These are phyloP conservation scores for Trissoscelio sp. DNA, from an alignment of 2,888 invertebrate species.

Conservation along the genomic window DNA sequence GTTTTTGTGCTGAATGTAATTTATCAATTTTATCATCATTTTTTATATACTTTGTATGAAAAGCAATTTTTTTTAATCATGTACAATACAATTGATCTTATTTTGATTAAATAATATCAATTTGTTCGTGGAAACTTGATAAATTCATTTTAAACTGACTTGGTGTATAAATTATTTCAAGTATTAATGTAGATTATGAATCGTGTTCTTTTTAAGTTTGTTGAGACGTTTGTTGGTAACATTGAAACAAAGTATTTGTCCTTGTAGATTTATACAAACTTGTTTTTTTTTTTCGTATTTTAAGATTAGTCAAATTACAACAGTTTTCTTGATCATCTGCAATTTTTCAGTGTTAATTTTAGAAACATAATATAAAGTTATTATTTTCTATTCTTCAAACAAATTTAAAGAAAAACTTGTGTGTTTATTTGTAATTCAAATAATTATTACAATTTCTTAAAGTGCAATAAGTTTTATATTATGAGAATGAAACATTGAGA, in stretches of 20 bases:
- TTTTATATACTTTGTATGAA: slow-evolving; percentile 3
- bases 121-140: no score
- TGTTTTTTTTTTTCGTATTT: slow-evolving; percentile 19
- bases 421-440: no score
- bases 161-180: background rate
- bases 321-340: slow-evolving; percentile 45
- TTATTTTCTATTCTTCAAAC: background rate
- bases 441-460: background rate
- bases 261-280: slow-evolving; percentile 67
- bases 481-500: slow-evolving; percentile 5
- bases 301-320: slow-evolving; percentile 20
- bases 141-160: no score
- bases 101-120: no score
- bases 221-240: slow-evolving; percentile 70
- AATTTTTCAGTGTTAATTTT: slow-evolving; percentile 9
- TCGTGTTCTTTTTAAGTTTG: background rate
- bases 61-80: background rate
- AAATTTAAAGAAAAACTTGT: no score
- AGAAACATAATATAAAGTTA: background rate
- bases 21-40: background rate
- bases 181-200: background rate
- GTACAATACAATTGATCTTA: no score
- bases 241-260: slow-evolving; percentile 78
- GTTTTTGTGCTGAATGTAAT: background rate
- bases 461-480: slow-evolving; percentile 22